These are phyloP conservation scores for Sepiola atlantica DNA, from an alignment of 2,888 invertebrate species.

Conservation along the genomic window DNA sequence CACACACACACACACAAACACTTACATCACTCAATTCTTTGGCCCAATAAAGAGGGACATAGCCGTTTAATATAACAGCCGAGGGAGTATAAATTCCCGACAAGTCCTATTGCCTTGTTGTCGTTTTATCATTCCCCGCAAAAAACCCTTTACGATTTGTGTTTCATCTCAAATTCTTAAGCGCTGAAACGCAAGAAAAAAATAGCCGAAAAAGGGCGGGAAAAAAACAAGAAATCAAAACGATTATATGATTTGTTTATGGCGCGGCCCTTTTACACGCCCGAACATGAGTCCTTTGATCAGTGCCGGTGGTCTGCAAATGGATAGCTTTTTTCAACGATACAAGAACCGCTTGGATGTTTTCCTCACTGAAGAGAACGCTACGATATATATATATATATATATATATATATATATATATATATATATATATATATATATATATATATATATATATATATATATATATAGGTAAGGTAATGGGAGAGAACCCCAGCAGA, in stretches of 20 bases:
- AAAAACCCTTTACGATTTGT: background rate
- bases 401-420: too few relatives aligned
- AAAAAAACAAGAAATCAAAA: background rate
- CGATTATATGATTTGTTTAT: constrained; percentile 8
- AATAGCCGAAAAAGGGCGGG: background rate
- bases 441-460: too few relatives aligned
- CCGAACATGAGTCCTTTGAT: background rate
- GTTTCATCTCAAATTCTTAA: background rate
- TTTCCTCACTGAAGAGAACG: background rate
- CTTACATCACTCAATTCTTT: background rate
- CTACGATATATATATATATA: too few relatives aligned
- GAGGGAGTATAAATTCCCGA: too few relatives aligned
- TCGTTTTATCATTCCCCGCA: background rate
- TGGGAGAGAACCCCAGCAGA: too few relatives aligned
- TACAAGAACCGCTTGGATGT: background rate
- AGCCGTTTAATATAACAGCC: too few relatives aligned
- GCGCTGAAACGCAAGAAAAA: background rate
- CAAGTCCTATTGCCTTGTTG: background rate
- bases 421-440: too few relatives aligned
- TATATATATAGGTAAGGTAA: too few relatives aligned
- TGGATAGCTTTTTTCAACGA: background rate
- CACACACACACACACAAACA: background rate
- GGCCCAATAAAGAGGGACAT: too few relatives aligned
- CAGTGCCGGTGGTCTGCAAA: constrained; percentile 6
- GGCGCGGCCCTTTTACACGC: background rate